A percentile compares a stretch with the other conserved stretches of the same genome.
These are phyloP conservation scores for Solenopsis invicta DNA, from an alignment of 1,140 invertebrate species.

Conservation along the genomic window DNA sequence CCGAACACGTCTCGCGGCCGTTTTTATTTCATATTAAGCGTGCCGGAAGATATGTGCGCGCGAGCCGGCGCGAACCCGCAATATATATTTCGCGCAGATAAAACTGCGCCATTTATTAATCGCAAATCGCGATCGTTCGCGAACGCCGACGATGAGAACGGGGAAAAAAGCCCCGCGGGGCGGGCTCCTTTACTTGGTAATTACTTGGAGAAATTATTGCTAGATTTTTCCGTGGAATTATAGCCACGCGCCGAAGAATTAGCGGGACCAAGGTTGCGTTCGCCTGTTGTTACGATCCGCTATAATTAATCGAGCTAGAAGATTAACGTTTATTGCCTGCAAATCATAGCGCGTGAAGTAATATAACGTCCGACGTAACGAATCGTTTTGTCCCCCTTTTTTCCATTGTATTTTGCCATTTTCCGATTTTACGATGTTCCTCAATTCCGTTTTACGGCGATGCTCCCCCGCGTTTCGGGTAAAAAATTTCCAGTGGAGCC, in stretches of 20 bases:
- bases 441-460: background rate
- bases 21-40: constrained; percentile 73
- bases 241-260: constrained; percentile 55
- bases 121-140: constrained; percentile 71
- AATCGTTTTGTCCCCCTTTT: background rate
- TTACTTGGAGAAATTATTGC: constrained; percentile 65
- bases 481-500: constrained; percentile 8
- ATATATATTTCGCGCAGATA: constrained; percentile 60
- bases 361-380: constrained; percentile 16
- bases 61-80: constrained; percentile 19
- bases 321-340: constrained; percentile 54
- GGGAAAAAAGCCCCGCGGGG: background rate
- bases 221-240: constrained; percentile 61
- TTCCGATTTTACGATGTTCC: background rate
- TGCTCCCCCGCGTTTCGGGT: constrained; percentile 1
- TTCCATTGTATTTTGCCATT: background rate
- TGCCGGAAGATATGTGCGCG: constrained; percentile 55
- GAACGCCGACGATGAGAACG: background rate
- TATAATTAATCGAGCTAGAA: constrained; percentile 39
- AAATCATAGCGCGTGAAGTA: constrained; percentile 27
- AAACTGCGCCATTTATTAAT: constrained; percentile 73
- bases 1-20: constrained; percentile 69
- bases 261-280: constrained; percentile 11
- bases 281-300: constrained; percentile 20
- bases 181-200: constrained; percentile 50